Percentiles rank a stretch among this genome's conserved stretches.
These are phyloP conservation scores for Ginglymostoma cirratum DNA, from an alignment of 2,113 vertebrate genomes.

Conservation along the genomic window DNA sequence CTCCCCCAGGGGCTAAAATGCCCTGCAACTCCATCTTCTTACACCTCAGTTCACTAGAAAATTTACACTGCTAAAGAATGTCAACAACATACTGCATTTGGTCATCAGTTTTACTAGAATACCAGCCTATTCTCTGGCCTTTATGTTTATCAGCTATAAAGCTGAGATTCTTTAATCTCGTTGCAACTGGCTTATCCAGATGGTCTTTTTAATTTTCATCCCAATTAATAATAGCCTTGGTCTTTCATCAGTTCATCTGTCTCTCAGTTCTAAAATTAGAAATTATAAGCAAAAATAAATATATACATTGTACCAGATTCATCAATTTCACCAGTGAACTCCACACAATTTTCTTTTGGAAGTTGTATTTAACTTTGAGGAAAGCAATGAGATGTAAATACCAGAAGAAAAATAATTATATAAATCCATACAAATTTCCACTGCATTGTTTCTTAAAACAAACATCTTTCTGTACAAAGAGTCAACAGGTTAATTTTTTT, in stretches of 20 bases:
- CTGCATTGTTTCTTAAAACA: neutral
- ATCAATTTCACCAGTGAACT: neutral
- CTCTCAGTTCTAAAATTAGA: slow-evolving; percentile 28
- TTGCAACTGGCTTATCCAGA: slow-evolving; percentile 1
- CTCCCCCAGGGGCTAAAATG: neutral
- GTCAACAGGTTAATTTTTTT: too few relatives aligned
- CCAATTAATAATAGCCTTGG: slow-evolving; percentile 32
- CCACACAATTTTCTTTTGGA: neutral
- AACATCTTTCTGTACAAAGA: neutral
- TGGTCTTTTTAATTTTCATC: slow-evolving; percentile 26
- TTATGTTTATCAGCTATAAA: neutral
- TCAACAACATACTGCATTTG: neutral
- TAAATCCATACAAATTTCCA: neutral
- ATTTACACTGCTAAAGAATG: neutral
- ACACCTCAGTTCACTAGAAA: neutral
- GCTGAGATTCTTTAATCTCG: neutral
- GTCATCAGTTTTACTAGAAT: neutral
- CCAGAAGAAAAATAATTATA: neutral
- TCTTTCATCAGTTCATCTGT: slow-evolving; percentile 17
- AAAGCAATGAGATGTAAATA: neutral
- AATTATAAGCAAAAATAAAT: neutral
- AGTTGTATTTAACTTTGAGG: neutral
- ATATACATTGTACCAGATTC: neutral
- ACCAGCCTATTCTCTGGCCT: neutral
- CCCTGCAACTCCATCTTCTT: neutral